Evolutionary conservation across 2,113 vertebrate genomes (phyloP).

Genomic region (Cinclus mexicanus): DNA sequence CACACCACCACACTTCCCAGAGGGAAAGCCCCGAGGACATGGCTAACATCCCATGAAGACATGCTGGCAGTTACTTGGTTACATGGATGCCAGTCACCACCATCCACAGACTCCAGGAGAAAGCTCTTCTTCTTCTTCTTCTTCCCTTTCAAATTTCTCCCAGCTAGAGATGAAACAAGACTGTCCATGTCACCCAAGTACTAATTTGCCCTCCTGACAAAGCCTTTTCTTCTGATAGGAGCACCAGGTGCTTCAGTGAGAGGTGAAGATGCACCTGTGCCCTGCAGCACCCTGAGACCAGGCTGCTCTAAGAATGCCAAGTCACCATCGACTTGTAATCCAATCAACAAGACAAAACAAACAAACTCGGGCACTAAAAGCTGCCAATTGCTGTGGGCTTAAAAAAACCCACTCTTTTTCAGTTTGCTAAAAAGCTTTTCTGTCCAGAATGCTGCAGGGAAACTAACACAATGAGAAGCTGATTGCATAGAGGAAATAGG

Average conservation of each 20-base stretch:
- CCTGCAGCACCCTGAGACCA: not conserved
- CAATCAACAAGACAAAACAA: not conserved
- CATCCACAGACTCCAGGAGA: not conserved
- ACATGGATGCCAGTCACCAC: accelerated
- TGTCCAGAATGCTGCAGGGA: not conserved
- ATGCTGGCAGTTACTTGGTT: not conserved
- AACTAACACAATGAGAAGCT: not conserved
- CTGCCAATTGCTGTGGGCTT: not conserved
- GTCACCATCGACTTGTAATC: not conserved
- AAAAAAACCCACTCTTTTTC: not conserved
- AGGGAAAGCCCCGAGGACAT: not conserved
- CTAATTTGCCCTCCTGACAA: no score
- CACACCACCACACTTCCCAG: not conserved
- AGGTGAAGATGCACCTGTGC: not conserved
- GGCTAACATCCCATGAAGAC: not conserved
- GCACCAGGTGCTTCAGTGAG: not conserved
- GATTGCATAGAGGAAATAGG: not conserved
- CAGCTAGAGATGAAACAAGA: not conserved
- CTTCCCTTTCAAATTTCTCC: not conserved
- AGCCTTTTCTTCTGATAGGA: not conserved
- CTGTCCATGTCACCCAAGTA: not conserved
- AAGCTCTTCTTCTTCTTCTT: not conserved
- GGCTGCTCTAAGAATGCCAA: not conserved
- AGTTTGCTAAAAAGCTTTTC: not conserved
- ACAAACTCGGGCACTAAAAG: not conserved